A percentile compares a stretch with the other conserved stretches of the same genome.
phyloP scores from a whole-genome alignment of 2,797 vertebrate species.

The Spea hammondii region DNA sequence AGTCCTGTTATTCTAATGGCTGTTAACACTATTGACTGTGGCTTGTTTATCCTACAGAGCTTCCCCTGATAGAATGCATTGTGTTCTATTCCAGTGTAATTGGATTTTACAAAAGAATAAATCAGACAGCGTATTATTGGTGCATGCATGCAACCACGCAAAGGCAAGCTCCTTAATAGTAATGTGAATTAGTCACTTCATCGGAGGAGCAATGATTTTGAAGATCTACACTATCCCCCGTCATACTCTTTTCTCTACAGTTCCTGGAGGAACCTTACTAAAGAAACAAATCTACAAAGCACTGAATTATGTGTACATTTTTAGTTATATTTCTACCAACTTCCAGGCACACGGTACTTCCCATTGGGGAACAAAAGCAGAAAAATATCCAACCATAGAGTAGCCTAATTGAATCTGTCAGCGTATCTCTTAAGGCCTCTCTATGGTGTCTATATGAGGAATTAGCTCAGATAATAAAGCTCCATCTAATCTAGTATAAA shows the following conservation, averaged over 20 bases:
- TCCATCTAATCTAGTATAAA: too few species aligned
- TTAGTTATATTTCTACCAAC: too few species aligned
- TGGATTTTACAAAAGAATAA: slow-evolving; percentile 51
- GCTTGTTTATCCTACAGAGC: slow-evolving; percentile 45
- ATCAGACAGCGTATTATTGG: slow-evolving; percentile 28
- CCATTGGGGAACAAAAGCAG: too few species aligned
- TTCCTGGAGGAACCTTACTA: background rate
- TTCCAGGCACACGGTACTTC: too few species aligned
- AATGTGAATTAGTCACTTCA: slow-evolving; percentile 43
- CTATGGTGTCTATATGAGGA: too few species aligned
- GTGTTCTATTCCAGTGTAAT: slow-evolving; percentile 43
- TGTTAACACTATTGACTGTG: slow-evolving; percentile 50
- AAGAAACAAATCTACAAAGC: background rate
- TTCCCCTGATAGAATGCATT: slow-evolving; percentile 49
- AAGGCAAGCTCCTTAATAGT: slow-evolving; percentile 27
- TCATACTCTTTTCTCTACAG: background rate
- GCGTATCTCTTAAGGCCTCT: too few species aligned
- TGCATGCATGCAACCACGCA: slow-evolving; percentile 39
- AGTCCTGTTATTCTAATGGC: slow-evolving; percentile 46
- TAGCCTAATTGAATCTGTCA: too few species aligned
- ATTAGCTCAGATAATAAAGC: too few species aligned
- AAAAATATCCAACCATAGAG: too few species aligned
- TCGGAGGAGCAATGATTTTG: slow-evolving; percentile 19
- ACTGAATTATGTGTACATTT: too few species aligned
- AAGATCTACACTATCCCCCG: background rate